Conservation (phyloP, 2,888 invertebrate genomes). For the Drosophila infuscata region DNA sequence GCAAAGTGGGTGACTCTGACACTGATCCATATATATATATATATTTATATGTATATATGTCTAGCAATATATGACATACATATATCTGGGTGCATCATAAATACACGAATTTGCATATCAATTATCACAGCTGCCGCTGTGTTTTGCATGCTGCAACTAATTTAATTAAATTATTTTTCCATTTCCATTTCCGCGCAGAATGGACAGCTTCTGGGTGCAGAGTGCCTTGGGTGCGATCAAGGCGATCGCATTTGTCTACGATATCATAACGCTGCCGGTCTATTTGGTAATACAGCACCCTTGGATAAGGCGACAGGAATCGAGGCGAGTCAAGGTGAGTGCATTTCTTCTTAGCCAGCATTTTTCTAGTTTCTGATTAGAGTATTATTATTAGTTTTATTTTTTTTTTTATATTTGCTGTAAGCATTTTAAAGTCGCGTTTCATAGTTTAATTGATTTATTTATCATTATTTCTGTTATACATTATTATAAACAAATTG, state of each 20-base stretch:
- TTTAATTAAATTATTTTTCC: constrained; percentile 12
- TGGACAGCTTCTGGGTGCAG: constrained; percentile 89
- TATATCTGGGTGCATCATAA: not conserved
- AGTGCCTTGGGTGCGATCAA: constrained; percentile 91
- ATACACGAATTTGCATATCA: constrained; percentile 8
- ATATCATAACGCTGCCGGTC: constrained; percentile 95
- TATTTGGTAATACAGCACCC: constrained; percentile 95
- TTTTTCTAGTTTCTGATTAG: not conserved
- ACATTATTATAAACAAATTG: constrained; percentile 8
- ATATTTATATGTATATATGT: not conserved
- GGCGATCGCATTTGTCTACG: constrained; percentile 93
- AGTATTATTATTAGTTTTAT: not conserved
- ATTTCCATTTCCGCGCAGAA: constrained; percentile 84
- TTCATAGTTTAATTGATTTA: constrained; percentile 8
- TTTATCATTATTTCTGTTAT: not conserved
- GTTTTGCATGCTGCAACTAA: constrained; percentile 18
- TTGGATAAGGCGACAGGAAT: constrained; percentile 92
- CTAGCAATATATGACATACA: not conserved
- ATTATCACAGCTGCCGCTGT: constrained; percentile 1
- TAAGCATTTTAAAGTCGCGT: not conserved
- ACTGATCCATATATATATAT: constrained; percentile 2
- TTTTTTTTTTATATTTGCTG: not conserved
- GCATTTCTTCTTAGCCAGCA: not conserved
- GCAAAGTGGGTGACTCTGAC: constrained; percentile 22
- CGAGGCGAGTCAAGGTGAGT: constrained; percentile 91